Base-by-base conservation (phyloP, 2,113 vertebrate genomes). In the Amia ocellicauda region DNA sequence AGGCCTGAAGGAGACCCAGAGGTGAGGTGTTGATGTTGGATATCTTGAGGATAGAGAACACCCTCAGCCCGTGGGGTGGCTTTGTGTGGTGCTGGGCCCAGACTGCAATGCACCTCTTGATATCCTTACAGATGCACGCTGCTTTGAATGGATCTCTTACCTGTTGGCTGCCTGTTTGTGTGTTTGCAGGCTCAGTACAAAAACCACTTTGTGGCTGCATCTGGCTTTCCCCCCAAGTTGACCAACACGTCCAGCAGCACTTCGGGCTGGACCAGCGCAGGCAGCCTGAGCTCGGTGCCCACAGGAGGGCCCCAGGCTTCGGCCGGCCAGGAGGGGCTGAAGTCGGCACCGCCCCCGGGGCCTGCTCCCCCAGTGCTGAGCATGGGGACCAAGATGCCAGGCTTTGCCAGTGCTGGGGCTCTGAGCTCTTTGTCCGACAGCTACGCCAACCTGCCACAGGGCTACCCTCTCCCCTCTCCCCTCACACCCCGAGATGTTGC, bases 171-270 rank as follows among this genome's bases (percentile, higher is more conserved):
- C 36, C 20, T 47, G 17, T 58, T 28, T 22, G 42, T 67, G 50
- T 54, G 47, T 61, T 16, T 23, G 29, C 42, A 99, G 97, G 91
- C 94, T 49, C 97, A 99, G 60, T 99, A 99, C 66, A 98, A 98
- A 75, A 98, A 95, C 76, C 96, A 98, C 80, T 99, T 99, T 68
- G 92, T 99, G 58, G 97, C 96, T 7, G 97, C 97, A 16, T 93
- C 93, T 55, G 87, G 94, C 57, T 91, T 81, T 60, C 88, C 93
- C 58, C 96, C 97, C 54, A 98, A 98, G 81, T 89, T 96, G 64
- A 94, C 89, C 67, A 89, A 82, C 43, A 85, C 93, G 1, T 86
- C 93, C 0, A 91, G 80, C 69, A 91, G 93, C 69, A 89, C 91
- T 0, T 93, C 94, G 0, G 92, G 94, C 65, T 99, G 97, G 97